A percentile compares a stretch with the other conserved stretches of the same genome.
These are phyloP conservation scores for Philotrypesis tridentata DNA, from an alignment of 1,140 invertebrate genomes.

Conservation along the genomic window DNA sequence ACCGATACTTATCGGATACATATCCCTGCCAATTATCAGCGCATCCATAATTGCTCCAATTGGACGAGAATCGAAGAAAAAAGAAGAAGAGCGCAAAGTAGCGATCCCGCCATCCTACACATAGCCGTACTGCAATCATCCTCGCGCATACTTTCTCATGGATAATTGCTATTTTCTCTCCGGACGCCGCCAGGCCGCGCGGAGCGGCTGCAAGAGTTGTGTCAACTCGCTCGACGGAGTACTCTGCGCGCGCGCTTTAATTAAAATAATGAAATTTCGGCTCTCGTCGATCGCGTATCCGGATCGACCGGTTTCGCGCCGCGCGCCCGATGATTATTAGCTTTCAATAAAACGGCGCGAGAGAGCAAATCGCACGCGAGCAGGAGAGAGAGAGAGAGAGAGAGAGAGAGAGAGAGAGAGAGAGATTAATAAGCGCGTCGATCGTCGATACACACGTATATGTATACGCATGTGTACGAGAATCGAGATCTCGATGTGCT, in stretches of 20 bases:
- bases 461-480: too few species aligned
- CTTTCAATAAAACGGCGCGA: conserved; percentile 27
- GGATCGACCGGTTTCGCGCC: conserved; percentile 31
- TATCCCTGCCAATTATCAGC: not conserved
- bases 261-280: conserved; percentile 27
- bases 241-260: not conserved
- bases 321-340: conserved; percentile 28
- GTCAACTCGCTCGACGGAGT: not conserved
- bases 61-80: too few species aligned
- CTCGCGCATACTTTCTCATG: conserved; percentile 19
- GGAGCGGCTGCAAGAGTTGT: too few species aligned
- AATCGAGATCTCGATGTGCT: not conserved
- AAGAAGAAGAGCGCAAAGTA: not conserved
- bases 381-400: not conserved
- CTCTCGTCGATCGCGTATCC: not conserved
- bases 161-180: conserved; percentile 29
- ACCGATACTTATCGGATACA: not conserved
- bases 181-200: too few species aligned
- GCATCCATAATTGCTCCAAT: not conserved
- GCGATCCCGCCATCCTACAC: not conserved
- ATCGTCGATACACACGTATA: too few species aligned
- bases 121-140: not conserved
- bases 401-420: not conserved
- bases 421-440: conserved; percentile 20
- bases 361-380: conserved; percentile 19